These are phyloP conservation scores for Ameiurus melas DNA, from an alignment of 2,113 vertebrate genomes.

Conservation along the genomic window DNA sequence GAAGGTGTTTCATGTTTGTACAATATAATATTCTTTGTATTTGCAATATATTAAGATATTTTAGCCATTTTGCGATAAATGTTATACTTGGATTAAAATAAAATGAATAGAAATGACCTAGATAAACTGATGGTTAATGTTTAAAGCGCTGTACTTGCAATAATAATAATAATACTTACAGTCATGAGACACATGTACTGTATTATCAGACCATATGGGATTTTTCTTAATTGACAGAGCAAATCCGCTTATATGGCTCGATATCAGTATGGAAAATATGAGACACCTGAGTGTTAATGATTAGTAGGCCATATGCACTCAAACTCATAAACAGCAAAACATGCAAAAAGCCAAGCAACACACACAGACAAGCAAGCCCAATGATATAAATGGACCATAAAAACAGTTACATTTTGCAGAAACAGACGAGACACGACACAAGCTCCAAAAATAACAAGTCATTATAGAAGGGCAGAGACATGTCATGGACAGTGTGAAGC, in stretches of 20 bases:
- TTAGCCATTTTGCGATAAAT: not conserved
- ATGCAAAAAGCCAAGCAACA: not conserved
- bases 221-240: not conserved
- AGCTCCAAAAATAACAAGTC: conserved; percentile 10
- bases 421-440: conserved; percentile 38
- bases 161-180: not conserved
- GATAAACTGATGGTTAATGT: not conserved
- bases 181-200: not conserved
- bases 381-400: conserved; percentile 61
- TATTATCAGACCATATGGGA: not conserved
- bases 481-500: conserved; percentile 53
- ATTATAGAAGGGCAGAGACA: not conserved
- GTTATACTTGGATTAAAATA: not conserved
- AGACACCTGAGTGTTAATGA: not conserved
- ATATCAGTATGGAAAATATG: conserved; percentile 3
- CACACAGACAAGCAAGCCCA: conserved; percentile 52
- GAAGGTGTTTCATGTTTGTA: not conserved
- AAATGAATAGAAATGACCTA: not conserved
- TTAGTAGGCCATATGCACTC: conserved; percentile 14
- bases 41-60: not conserved
- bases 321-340: conserved; percentile 7
- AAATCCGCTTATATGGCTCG: not conserved
- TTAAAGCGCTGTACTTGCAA: not conserved
- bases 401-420: not conserved
- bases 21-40: no score